Conservation (phyloP, 92 coral and sea anemone species). For the Umimayanthus chanpuru region DNA sequence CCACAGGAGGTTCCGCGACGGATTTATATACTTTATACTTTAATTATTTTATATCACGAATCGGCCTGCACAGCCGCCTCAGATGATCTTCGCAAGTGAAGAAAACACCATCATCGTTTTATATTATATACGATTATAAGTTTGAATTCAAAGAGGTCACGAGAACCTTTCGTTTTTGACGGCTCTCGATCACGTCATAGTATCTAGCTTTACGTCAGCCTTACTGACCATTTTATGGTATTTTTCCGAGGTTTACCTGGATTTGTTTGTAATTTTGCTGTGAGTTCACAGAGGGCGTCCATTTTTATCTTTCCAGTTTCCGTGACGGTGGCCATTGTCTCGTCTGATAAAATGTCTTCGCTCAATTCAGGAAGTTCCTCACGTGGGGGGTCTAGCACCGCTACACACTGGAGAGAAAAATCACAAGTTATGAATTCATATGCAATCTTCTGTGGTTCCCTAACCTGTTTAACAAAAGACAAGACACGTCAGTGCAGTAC, state of each 20-base stretch:
- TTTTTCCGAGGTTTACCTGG: constrained; percentile 59
- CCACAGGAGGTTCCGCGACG: too few relatives aligned
- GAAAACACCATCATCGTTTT: too few relatives aligned
- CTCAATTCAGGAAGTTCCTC: constrained; percentile 29
- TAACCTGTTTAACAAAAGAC: neutral
- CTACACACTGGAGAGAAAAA: constrained; percentile 27
- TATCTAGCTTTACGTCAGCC: neutral
- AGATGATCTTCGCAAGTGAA: too few relatives aligned
- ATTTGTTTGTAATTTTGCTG: constrained; percentile 72
- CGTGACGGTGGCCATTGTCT: constrained; percentile 66
- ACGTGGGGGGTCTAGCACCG: constrained; percentile 26
- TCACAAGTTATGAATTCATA: neutral
- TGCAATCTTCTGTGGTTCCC: neutral
- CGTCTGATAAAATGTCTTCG: constrained; percentile 55
- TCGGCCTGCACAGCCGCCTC: too few relatives aligned
- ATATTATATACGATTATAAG: neutral
- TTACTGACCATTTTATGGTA: neutral
- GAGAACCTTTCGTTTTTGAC: neutral
- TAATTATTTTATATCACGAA: too few relatives aligned
- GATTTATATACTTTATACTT: too few relatives aligned
- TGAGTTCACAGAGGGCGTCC: constrained; percentile 90
- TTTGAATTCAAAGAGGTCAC: neutral
- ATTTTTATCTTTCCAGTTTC: constrained; percentile 72
- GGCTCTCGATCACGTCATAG: neutral
- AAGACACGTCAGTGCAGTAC: neutral